Base-by-base conservation (phyloP, 2,888 invertebrate species). In the Papilio gigon region DNA sequence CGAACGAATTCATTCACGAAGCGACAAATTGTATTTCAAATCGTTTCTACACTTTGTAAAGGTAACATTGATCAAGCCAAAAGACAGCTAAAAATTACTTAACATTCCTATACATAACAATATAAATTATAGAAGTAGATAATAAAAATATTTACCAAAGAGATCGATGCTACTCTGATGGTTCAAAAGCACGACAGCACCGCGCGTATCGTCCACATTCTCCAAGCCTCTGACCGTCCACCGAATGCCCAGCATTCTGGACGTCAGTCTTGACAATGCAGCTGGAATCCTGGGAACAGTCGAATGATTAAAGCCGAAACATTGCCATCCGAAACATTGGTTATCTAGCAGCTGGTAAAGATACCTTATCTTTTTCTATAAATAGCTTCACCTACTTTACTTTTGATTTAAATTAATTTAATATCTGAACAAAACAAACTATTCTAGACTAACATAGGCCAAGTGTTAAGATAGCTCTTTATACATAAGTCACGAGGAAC, bases 81-180 rank as follows among this genome's bases (percentile, higher is more conserved):
- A n/a, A n/a, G n/a, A n/a, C n/a, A n/a, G n/a, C n/a, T n/a, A n/a
- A n/a, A n/a, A n/a, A n/a, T n/a, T n/a, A n/a, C n/a, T n/a, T n/a
- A n/a, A 1, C n/a, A n/a, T 40, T 40, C 14, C n/a, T 12, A 40
- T 40, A n/a, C 5, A 40, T 40, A 4, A 40, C 4, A 42, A n/a
- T 42, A 17, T 42, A 42, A n/a, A 8, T 17, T 56, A 56, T 2
- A 14, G 8, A 56, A 14, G n/a, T 33, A 33, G 17, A 37, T 59
- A 25, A 17, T 25, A 30, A 63, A 44, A 17, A 69, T 37, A 79
- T 90, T 92, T 92, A 97, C 97, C 95, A 76, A 96, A 94, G 69
- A 98, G 93, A 87, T 98, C 98, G 65, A 98, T 85, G 27, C 95
- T 93, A 83, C 97, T 97, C 89, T 98, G 98, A 84, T 98, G 98